Percentiles rank a stretch among this genome's conserved stretches.
These are phyloP conservation scores for Lontra canadensis DNA, from an alignment of 2,113 vertebrate genomes.

Conservation along the genomic window DNA sequence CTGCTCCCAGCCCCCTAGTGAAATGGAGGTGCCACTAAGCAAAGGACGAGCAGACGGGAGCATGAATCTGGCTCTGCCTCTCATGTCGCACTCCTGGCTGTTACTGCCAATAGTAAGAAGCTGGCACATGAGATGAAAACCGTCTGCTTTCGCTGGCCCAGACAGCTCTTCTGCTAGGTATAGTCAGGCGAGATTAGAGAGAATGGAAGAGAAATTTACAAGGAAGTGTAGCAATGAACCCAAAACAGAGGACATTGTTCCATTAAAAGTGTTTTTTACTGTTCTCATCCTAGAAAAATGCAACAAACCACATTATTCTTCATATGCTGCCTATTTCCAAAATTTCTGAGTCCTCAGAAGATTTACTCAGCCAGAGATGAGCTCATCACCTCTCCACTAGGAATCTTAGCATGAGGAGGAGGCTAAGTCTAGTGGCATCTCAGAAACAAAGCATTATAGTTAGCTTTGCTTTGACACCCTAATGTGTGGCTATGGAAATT, in stretches of 20 bases:
- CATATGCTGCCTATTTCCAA: not conserved
- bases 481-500: too few relatives aligned
- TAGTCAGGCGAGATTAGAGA: not conserved
- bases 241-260: not conserved
- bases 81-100: fast-evolving
- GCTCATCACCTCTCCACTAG: not conserved
- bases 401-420: too few relatives aligned
- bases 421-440: not conserved
- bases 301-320: not conserved
- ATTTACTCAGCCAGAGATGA: not conserved
- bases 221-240: not conserved
- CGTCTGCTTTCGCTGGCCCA: not conserved
- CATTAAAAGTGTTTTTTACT: not conserved
- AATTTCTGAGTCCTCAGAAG: not conserved
- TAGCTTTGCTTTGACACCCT: not conserved
- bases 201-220: not conserved
- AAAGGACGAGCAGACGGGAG: not conserved
- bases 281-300: not conserved
- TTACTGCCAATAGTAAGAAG: not conserved
- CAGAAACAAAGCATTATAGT: not conserved
- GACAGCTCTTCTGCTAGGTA: not conserved
- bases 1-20: not conserved
- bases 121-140: not conserved
- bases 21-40: not conserved
- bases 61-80: not conserved